Conservation (phyloP, 2,113 vertebrate species). For the Hemicordylus capensis region DNA sequence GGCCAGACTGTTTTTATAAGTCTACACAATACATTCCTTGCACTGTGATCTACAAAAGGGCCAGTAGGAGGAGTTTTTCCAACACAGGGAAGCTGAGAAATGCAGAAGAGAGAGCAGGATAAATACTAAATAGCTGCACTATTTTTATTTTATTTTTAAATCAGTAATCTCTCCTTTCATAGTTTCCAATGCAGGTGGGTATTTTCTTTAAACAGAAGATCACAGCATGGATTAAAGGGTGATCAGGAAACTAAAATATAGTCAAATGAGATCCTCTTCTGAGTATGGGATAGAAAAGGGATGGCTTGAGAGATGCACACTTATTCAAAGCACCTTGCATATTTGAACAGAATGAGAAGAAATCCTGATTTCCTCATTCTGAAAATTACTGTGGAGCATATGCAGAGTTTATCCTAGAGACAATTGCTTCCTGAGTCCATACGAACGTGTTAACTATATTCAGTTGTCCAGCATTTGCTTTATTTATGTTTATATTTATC, state of each 20-base stretch:
- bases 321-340: not conserved
- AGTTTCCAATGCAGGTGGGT: not conserved
- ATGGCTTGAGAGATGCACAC: not conserved
- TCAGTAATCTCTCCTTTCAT: not conserved
- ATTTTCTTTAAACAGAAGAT: not conserved
- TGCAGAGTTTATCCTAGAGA: not conserved
- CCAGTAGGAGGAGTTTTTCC: not conserved
- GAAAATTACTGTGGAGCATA: not conserved
- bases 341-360: not conserved
- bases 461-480: not conserved
- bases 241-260: not conserved
- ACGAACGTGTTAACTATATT: not conserved
- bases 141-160: not conserved
- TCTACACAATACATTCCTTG: fast-evolving
- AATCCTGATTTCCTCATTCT: not conserved
- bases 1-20: too few species aligned
- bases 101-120: not conserved
- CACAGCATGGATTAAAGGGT: not conserved
- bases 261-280: not conserved
- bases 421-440: not conserved
- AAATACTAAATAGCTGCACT: not conserved
- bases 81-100: not conserved
- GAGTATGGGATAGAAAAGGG: not conserved
- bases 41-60: conserved; percentile 8
- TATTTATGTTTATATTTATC: too few species aligned